phyloP scores from a whole-genome alignment of 2,888 invertebrate species.

The Eupithecia abbreviata region DNA sequence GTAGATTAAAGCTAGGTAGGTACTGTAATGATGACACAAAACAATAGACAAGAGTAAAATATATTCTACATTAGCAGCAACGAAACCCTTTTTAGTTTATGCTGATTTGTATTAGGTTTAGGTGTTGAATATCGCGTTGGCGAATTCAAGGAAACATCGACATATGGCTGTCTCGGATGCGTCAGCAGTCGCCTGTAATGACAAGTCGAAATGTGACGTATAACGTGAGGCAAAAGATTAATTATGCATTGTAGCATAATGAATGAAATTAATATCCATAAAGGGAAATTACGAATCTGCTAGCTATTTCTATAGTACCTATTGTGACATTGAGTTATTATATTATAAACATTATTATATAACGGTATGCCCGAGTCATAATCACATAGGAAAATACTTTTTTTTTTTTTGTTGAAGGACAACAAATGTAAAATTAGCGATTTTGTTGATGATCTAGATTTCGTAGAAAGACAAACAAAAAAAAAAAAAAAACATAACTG shows the following conservation, averaged over 20 bases:
- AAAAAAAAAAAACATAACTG: background rate
- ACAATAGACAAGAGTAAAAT: too few species aligned
- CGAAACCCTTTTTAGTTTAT: background rate
- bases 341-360: background rate
- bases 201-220: constrained; percentile 23
- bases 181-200: constrained; percentile 56
- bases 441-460: background rate
- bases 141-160: constrained; percentile 77
- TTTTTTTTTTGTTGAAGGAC: background rate
- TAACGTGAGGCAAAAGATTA: constrained; percentile 13
- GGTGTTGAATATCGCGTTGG: constrained; percentile 59
- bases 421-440: background rate
- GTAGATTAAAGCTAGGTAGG: background rate
- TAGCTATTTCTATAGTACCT: background rate
- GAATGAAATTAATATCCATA: background rate
- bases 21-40: too few species aligned
- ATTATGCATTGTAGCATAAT: constrained; percentile 14
- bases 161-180: constrained; percentile 72
- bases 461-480: background rate
- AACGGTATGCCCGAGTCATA: background rate
- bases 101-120: background rate
- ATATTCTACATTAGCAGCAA: background rate
- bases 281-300: background rate
- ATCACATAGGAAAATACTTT: background rate
- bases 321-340: background rate